Evolutionary conservation across 1,140 invertebrate species (phyloP).

Genomic region (Drosophila setifemur): DNA sequence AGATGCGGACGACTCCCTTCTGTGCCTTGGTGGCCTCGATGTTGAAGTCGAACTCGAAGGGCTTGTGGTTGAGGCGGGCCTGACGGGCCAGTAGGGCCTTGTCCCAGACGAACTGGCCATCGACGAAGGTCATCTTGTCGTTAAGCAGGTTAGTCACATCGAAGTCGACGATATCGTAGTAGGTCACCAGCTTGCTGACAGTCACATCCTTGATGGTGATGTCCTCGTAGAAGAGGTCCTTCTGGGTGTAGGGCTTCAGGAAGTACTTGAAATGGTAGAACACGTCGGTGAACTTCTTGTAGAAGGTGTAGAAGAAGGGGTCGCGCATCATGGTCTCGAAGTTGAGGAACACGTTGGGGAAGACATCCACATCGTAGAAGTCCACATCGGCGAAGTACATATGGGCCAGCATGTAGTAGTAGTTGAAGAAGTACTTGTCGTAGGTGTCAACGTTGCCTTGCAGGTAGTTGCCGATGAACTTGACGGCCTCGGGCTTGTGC

Average conservation of each 20-base stretch:
- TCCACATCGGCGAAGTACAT: conserved; percentile 81
- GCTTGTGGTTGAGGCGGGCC: conserved; percentile 86
- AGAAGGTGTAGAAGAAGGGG: conserved; percentile 86
- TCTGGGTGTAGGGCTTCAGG: conserved; percentile 84
- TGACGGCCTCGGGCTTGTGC: conserved; percentile 83
- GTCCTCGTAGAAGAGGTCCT: conserved; percentile 85
- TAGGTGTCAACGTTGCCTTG: conserved; percentile 86
- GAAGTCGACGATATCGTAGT: conserved; percentile 87
- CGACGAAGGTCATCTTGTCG: conserved; percentile 78
- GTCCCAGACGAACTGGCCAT: conserved; percentile 70
- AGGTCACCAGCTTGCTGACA: conserved; percentile 87
- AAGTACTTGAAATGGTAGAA: conserved; percentile 84
- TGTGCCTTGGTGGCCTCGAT: conserved; percentile 83
- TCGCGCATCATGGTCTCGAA: conserved; percentile 86
- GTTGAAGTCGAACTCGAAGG: conserved; percentile 85
- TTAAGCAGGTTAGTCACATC: conserved; percentile 86
- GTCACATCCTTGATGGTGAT: conserved; percentile 86
- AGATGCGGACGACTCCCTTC: conserved; percentile 84
- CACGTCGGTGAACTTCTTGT: conserved; percentile 84
- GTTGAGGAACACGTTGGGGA: conserved; percentile 83
- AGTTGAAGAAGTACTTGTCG: conserved; percentile 85
- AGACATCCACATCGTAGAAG: conserved; percentile 55
- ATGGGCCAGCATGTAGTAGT: conserved; percentile 83
- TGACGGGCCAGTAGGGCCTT: conserved; percentile 76
- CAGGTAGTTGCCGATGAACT: conserved; percentile 86